These are phyloP conservation scores for Drosophila kepulauana DNA, from an alignment of 1,140 invertebrate genomes.

Conservation along the genomic window DNA sequence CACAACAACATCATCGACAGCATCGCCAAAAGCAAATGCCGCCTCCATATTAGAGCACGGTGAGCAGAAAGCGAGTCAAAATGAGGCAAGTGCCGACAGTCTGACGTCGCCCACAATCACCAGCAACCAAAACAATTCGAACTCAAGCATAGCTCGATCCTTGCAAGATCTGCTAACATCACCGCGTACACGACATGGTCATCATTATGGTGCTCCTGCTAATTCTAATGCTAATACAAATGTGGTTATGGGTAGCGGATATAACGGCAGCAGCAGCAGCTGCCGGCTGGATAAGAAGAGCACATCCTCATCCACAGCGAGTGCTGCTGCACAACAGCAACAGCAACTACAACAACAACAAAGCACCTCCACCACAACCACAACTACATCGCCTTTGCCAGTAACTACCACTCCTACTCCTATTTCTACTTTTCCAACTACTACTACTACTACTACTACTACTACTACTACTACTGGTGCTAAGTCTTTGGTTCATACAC, in stretches of 20 bases:
- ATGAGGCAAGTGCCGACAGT: constrained; percentile 84
- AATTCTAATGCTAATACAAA: constrained; percentile 67
- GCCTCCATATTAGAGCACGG: constrained; percentile 84
- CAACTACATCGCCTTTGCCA: constrained; percentile 70
- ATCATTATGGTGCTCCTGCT: constrained; percentile 46
- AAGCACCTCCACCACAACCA: constrained; percentile 34
- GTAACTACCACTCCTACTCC: constrained; percentile 84
- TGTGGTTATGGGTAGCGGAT: constrained; percentile 71
- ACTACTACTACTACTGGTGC: constrained; percentile 71
- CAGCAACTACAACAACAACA: constrained; percentile 26
- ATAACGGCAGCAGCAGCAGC: not conserved
- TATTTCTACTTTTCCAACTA: constrained; percentile 75
- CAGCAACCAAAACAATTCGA: constrained; percentile 27
- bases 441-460: constrained; percentile 81
- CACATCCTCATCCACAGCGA: constrained; percentile 29
- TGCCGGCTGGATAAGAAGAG: constrained; percentile 26
- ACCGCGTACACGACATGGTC: constrained; percentile 67
- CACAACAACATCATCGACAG: not conserved
- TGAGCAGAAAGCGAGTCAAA: constrained; percentile 85
- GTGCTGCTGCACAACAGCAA: constrained; percentile 5
- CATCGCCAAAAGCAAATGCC: constrained; percentile 72
- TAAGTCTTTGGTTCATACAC: constrained; percentile 62
- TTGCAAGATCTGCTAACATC: constrained; percentile 80
- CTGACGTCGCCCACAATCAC: constrained; percentile 80
- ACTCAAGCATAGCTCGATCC: constrained; percentile 58